Base-by-base conservation (phyloP, 2,888 invertebrate genomes). In the Drosophila phalerata region DNA sequence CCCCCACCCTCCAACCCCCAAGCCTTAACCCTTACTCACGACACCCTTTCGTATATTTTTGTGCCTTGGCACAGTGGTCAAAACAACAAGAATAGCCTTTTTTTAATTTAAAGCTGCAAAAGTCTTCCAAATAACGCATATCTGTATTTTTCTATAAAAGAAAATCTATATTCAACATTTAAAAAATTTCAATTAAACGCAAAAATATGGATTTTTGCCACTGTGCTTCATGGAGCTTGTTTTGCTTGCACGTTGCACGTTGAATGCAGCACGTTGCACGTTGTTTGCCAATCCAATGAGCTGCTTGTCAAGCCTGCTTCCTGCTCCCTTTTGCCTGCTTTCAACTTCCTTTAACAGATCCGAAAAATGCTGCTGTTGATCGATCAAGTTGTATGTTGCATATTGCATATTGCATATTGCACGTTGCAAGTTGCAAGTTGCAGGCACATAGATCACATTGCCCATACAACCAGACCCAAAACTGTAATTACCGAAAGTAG, bases 271-370 rank as follows among this genome's bases (percentile, higher is more conserved):
- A 51, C 37, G 43, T 15, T 32, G 28, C 15, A 32, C 34, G 57
- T 40, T 73, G 77, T 77, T 72, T 74, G 73, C 37, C 48, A 57
- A 77, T 57, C 53, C 61, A 70, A 65, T 66, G 73, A 74, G 57
- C 69, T 68, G 75, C 60, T 70, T 52, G 64, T 40, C 56, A 15
- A 15, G 4, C 8, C 15, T 1, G 1, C 13, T 13, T n/a, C 11
- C n/a, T 22, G 6, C 19, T 42, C 13, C n/a, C n/a, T n/a, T 30
- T 30, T 10, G 30, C 25, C 6, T 17, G 5, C n/a, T 0, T 5
- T 5, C 37, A n/a, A 1, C 28, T 4, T n/a, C 6, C 2, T 25
- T 17, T 17, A 22, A 32, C n/a, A 19, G 38, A 40, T 51, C 40
- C 32, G 10, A 19, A 52, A 61, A 57, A 61, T 45, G 43, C 37